Evolutionary conservation across 2,888 invertebrate species (phyloP).

Genomic region (Polia nebulosa): DNA sequence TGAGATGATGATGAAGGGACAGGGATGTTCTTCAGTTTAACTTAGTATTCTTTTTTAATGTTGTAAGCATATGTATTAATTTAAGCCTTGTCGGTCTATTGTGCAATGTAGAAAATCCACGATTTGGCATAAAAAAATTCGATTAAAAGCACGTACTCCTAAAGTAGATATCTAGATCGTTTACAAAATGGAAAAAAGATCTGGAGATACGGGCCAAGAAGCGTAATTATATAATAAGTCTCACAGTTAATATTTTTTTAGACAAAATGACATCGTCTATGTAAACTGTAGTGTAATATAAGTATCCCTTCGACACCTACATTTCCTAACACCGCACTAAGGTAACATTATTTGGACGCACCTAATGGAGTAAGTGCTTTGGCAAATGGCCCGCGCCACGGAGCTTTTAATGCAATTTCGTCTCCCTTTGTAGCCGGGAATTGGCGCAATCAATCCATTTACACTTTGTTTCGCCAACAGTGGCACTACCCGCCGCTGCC

Average conservation of each 20-base stretch:
- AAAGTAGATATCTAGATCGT: too few species aligned
- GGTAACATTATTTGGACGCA: constrained; percentile 88
- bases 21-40: constrained; percentile 14
- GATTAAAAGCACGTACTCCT: not conserved
- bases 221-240: too few species aligned
- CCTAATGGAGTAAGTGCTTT: constrained; percentile 90
- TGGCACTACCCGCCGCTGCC: constrained; percentile 72
- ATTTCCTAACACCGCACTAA: constrained; percentile 80
- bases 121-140: not conserved
- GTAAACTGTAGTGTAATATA: constrained; percentile 24
- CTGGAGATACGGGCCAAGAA: too few species aligned
- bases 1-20: too few species aligned
- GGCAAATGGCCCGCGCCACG: constrained; percentile 89
- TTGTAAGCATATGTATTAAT: too few species aligned
- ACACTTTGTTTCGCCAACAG: constrained; percentile 91
- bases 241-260: not conserved
- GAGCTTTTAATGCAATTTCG: constrained; percentile 90
- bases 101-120: not conserved
- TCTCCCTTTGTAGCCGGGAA: constrained; percentile 89
- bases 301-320: constrained; percentile 58
- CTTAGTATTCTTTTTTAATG: not conserved
- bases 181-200: not conserved
- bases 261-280: not conserved
- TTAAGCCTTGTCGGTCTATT: not conserved
- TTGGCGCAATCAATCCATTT: constrained; percentile 92